Evolutionary conservation across 2,113 vertebrate genomes (phyloP).

Genomic region (Gobiocypris rarus): DNA sequence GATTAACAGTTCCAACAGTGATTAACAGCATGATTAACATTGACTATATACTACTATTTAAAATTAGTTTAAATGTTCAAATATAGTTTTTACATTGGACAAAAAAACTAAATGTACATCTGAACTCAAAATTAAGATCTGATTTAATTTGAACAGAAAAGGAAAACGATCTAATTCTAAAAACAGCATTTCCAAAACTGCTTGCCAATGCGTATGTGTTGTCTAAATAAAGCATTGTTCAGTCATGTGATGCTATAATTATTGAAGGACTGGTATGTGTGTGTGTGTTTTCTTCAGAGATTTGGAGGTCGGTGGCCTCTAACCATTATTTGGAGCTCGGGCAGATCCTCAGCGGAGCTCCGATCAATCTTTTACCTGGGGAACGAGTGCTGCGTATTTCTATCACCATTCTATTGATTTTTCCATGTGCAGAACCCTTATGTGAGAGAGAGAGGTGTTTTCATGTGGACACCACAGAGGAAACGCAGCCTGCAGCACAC

Average conservation of each 20-base stretch:
- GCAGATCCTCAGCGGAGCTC: conserved; percentile 71
- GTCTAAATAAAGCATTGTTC: conserved; percentile 60
- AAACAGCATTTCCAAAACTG: conserved; percentile 42
- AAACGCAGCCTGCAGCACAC: conserved; percentile 69
- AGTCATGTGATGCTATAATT: conserved; percentile 61
- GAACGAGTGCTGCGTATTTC: conserved; percentile 78
- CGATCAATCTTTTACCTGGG: conserved; percentile 79
- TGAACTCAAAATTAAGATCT: not conserved
- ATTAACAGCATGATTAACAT: too few species aligned
- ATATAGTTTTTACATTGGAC: not conserved
- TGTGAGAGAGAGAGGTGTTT: conserved; percentile 69
- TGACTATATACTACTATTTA: not conserved
- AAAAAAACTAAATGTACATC: not conserved
- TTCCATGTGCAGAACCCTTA: conserved; percentile 72
- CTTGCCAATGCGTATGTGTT: conserved; percentile 29
- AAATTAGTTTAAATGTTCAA: not conserved
- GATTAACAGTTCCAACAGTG: too few species aligned
- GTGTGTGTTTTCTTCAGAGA: conserved; percentile 68
- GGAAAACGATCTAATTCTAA: not conserved
- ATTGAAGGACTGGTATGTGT: conserved; percentile 50
- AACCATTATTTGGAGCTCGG: conserved; percentile 79
- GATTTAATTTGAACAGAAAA: too few species aligned
- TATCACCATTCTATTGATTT: conserved; percentile 80
- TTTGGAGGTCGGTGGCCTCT: conserved; percentile 75
- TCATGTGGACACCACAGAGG: conserved; percentile 66